These are phyloP conservation scores for Copsychus sechellarum DNA, from an alignment of 2,113 vertebrate species.

Conservation along the genomic window DNA sequence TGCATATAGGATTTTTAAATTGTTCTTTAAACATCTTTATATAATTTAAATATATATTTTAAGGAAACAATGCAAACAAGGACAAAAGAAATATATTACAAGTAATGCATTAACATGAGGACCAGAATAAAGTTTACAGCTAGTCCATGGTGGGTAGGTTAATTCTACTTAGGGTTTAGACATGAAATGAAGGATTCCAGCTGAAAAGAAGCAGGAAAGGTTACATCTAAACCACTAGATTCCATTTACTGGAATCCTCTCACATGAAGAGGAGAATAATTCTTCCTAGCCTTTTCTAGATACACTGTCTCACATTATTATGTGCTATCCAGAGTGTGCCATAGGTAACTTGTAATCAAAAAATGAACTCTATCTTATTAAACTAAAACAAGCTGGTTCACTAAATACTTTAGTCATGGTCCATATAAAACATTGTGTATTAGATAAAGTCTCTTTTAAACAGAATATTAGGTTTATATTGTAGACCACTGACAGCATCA, in stretches of 20 bases:
- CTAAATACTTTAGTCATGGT: background rate
- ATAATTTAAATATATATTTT: background rate
- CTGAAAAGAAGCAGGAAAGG: background rate
- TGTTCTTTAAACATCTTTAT: background rate
- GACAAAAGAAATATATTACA: background rate
- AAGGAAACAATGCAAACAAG: background rate
- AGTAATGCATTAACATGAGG: background rate
- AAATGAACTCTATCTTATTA: background rate
- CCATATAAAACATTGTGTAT: background rate
- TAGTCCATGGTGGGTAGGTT: background rate
- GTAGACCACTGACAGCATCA: background rate
- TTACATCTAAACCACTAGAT: background rate
- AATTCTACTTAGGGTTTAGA: background rate
- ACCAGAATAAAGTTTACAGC: background rate
- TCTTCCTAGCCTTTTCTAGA: background rate
- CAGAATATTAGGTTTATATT: background rate
- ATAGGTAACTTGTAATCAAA: background rate
- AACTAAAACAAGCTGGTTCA: background rate
- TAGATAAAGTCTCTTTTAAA: background rate
- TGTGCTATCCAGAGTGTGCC: background rate
- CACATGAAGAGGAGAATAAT: background rate
- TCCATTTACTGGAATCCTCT: background rate
- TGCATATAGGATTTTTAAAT: background rate
- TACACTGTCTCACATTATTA: background rate
- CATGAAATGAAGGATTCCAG: background rate